Evolutionary conservation across 2,888 invertebrate species (phyloP).

Genomic region (Drosophila nigritarsus): DNA sequence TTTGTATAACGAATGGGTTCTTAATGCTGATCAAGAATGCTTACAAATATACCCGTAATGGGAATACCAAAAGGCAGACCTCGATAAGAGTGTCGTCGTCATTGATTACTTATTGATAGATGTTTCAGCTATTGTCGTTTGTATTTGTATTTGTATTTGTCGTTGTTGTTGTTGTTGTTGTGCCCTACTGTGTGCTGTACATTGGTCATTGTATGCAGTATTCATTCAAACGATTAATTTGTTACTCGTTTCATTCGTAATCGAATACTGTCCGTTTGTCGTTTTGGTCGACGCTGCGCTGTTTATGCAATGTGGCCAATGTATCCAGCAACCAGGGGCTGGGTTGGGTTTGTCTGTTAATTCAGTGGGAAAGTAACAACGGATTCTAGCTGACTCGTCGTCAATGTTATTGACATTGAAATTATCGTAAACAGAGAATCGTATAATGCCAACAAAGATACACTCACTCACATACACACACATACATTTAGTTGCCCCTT

Average conservation of each 20-base stretch:
- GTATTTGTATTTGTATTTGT: not conserved
- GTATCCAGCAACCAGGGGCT: slow-evolving; percentile 9
- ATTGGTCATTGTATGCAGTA: slow-evolving; percentile 60
- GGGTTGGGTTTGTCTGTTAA: slow-evolving; percentile 11
- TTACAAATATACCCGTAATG: not conserved
- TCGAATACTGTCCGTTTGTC: slow-evolving; percentile 41
- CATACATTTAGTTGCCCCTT: not conserved
- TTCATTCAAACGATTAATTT: slow-evolving; percentile 69
- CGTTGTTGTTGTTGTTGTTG: not conserved
- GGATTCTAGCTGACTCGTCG: slow-evolving; percentile 69
- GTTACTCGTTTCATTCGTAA: slow-evolving; percentile 43
- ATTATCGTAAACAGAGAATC: slow-evolving; percentile 38
- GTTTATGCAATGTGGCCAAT: slow-evolving; percentile 58
- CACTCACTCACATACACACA: not conserved
- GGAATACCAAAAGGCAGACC: not conserved
- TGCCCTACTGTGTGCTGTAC: slow-evolving; percentile 47
- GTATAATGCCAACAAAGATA: slow-evolving; percentile 17
- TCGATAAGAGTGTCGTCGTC: slow-evolving; percentile 19
- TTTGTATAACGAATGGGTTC: not conserved
- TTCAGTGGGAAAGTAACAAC: slow-evolving; percentile 40
- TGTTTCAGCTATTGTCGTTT: slow-evolving; percentile 20
- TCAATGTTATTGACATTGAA: slow-evolving; percentile 74
- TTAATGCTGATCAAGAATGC: not conserved
- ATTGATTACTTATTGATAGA: slow-evolving; percentile 64
- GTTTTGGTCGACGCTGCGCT: slow-evolving; percentile 53